Percentiles rank a stretch among this genome's conserved stretches.
phyloP scores from a whole-genome alignment of 2,113 vertebrate species.

The Mugil cephalus region DNA sequence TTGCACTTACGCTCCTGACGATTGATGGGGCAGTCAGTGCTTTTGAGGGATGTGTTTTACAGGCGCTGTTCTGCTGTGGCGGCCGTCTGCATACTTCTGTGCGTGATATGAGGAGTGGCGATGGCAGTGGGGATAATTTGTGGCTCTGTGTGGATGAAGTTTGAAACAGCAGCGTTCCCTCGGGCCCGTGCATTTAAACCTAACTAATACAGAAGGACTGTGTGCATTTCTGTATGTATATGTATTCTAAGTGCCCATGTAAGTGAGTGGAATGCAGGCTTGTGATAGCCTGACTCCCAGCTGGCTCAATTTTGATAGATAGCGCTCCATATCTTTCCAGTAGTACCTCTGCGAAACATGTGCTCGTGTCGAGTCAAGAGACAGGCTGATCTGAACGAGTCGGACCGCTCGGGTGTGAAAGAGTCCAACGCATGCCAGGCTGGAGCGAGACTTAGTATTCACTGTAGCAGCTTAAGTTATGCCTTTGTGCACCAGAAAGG shows the following conservation, averaged over 20 bases:
- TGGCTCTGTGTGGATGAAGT: slow-evolving; percentile 50
- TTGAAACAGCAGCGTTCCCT: slow-evolving; percentile 28
- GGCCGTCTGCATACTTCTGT: slow-evolving; percentile 44
- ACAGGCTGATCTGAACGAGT: slow-evolving; percentile 60
- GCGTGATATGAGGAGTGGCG: slow-evolving; percentile 55
- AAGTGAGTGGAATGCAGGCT: slow-evolving; percentile 41
- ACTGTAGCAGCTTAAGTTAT: slow-evolving; percentile 73
- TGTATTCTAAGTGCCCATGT: slow-evolving; percentile 20
- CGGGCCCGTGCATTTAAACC: slow-evolving; percentile 34
- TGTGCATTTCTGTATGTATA: slow-evolving; percentile 16
- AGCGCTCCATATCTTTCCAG: slow-evolving; percentile 59
- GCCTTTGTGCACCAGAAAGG: slow-evolving; percentile 76
- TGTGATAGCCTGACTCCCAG: slow-evolving; percentile 56
- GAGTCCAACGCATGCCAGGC: slow-evolving; percentile 68
- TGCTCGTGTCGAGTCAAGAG: slow-evolving; percentile 75
- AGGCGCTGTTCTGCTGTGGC: slow-evolving; percentile 44
- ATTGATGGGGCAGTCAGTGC: slow-evolving; percentile 51
- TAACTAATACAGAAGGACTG: slow-evolving; percentile 29
- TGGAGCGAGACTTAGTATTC: slow-evolving; percentile 72
- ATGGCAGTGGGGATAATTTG: slow-evolving; percentile 60
- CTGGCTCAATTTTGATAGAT: slow-evolving; percentile 70
- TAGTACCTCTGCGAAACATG: slow-evolving; percentile 69
- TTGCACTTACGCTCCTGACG: slow-evolving; percentile 36
- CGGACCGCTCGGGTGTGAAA: slow-evolving; percentile 67
- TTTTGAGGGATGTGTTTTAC: slow-evolving; percentile 59